Evolutionary conservation across 30 jellyfish, hydroid and myxozoan genomes (phyloP).

Genomic region (Chrysaora quinquecirrha): DNA sequence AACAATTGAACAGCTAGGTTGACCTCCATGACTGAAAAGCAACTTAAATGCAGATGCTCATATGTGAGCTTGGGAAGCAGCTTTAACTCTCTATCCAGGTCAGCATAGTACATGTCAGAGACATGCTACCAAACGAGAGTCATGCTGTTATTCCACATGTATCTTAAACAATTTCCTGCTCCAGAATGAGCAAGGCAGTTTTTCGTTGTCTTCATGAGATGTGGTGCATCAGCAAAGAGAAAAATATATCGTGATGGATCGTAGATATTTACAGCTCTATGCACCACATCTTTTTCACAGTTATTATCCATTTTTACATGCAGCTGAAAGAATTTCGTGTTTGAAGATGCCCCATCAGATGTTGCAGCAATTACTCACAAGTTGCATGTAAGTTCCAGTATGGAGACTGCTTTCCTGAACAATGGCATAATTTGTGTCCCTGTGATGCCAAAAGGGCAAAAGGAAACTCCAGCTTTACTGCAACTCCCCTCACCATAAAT

Average conservation of each 20-base stretch:
- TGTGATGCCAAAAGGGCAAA: conserved; percentile 48
- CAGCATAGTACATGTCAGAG: conserved; percentile 4
- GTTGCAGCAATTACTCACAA: conserved; percentile 46
- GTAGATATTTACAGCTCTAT: not conserved
- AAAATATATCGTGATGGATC: not conserved
- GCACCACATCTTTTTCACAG: no score
- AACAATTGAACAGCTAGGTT: conserved; percentile 1
- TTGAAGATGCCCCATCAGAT: conserved; percentile 58
- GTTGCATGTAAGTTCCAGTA: conserved; percentile 43
- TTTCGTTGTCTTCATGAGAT: conserved; percentile 57
- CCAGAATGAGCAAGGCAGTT: conserved; percentile 54
- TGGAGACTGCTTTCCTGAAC: conserved; percentile 57
- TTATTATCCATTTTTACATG: not conserved
- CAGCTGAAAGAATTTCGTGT: not conserved
- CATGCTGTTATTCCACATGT: not conserved
- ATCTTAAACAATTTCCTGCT: not conserved
- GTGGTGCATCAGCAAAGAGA: conserved; percentile 56
- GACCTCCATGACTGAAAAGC: conserved; percentile 6
- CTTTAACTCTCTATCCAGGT: conserved; percentile 9
- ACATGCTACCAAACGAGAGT: not conserved
- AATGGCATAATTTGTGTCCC: conserved; percentile 43
- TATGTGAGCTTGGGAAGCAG: conserved; percentile 14
- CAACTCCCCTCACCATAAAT: conserved; percentile 36
- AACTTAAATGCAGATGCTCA: not conserved
- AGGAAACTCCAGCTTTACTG: conserved; percentile 22